A percentile compares a stretch with the other conserved stretches of the same genome.
Conservation (phyloP, 1,140 invertebrate species). For the Phymastichus coffea region DNA sequence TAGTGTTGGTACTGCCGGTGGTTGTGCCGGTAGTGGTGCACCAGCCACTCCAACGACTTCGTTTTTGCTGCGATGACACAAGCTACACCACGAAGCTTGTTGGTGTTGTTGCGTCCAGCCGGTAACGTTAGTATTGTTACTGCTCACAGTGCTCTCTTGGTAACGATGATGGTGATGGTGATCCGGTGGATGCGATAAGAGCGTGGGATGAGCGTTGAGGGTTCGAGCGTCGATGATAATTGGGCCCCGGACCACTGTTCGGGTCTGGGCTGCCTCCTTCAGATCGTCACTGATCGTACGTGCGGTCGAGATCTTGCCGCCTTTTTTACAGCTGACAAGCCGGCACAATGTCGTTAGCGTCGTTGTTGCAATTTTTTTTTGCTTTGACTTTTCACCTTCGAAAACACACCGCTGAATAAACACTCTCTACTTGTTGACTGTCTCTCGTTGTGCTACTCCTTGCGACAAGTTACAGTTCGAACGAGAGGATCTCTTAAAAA, state of each 20-base stretch:
- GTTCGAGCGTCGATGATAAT: slow-evolving; percentile 34
- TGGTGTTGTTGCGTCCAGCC: slow-evolving; percentile 38
- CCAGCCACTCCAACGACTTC: slow-evolving; percentile 48
- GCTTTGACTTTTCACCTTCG: not conserved
- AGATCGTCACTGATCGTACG: slow-evolving; percentile 16
- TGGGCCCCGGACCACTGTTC: slow-evolving; percentile 36
- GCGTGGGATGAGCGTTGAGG: slow-evolving; percentile 10
- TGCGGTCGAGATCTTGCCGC: slow-evolving; percentile 49
- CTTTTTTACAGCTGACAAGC: slow-evolving; percentile 24
- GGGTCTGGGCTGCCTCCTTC: slow-evolving; percentile 39
- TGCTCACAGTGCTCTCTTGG: slow-evolving; percentile 28
- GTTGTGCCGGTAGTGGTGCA: slow-evolving; percentile 44
- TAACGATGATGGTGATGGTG: slow-evolving; percentile 19
- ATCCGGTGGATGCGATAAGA: not conserved
- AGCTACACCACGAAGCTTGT: slow-evolving; percentile 52
- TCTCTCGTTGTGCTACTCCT: not conserved
- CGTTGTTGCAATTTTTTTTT: slow-evolving; percentile 1
- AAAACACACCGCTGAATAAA: not conserved
- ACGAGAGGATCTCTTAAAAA: not conserved
- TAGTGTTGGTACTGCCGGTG: too few relatives aligned
- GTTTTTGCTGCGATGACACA: slow-evolving; percentile 42
- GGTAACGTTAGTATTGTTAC: slow-evolving; percentile 15
- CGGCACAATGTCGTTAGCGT: not conserved
- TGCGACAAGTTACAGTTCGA: not conserved
- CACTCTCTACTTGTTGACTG: not conserved